A percentile compares a stretch with the other conserved stretches of the same genome.
Evolutionary conservation across 2,113 vertebrate genomes (phyloP).

Genomic region (Herpetotheres cachinnans): DNA sequence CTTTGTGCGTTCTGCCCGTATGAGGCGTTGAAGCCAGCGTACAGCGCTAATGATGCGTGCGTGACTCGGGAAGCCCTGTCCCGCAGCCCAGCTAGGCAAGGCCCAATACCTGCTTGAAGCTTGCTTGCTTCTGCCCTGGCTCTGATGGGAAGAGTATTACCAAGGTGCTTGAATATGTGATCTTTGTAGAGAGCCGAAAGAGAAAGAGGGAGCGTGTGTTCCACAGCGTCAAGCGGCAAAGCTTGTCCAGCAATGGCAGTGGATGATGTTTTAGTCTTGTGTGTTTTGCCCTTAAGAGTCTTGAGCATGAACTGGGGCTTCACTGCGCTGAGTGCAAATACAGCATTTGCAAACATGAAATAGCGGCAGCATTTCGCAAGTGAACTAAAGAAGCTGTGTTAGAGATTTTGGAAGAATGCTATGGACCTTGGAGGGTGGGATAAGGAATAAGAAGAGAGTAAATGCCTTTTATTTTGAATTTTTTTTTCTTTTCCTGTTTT

Average conservation of each 20-base stretch:
- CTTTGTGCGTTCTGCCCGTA: accelerated
- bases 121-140: not conserved
- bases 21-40: not conserved
- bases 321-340: not conserved
- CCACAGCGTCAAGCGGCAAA: accelerated
- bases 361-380: not conserved
- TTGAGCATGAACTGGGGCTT: not conserved
- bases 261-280: not conserved
- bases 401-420: not conserved
- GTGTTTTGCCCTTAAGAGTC: not conserved
- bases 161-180: not conserved
- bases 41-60: accelerated
- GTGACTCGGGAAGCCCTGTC: not conserved
- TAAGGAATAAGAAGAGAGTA: not conserved
- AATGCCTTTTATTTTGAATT: not conserved
- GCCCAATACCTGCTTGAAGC: too few species aligned
- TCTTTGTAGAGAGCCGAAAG: not conserved
- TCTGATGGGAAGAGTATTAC: not conserved
- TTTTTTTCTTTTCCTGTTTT: not conserved
- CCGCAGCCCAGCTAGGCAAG: not conserved
- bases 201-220: not conserved
- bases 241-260: not conserved
- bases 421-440: not conserved
- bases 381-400: not conserved
- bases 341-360: not conserved